Evolutionary conservation across 2,888 invertebrate genomes (phyloP), one percentile per base, ranked within the genome.

Genomic region (Chaetogeoica ovagalla): DNA sequence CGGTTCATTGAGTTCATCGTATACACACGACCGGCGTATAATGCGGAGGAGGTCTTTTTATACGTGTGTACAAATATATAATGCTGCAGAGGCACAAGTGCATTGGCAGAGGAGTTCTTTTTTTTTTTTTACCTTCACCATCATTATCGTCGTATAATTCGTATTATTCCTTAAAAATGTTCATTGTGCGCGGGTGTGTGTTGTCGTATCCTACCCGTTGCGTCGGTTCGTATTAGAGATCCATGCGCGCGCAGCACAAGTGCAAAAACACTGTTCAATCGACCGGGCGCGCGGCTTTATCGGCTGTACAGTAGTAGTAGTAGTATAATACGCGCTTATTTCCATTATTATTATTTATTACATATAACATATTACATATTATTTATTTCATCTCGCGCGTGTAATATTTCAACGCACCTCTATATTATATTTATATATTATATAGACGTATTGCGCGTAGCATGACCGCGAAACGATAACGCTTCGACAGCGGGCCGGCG

Each of bases 181-280:
- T 55, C 77, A 77, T 77, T 77, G 69, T 77, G 69, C 62, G 65
- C 62, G 65, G 52, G 59, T 48, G 62, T 19, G 74, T n/a, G n/a
- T 69, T 60, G 60, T 69, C 63, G 63, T 30, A 30, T 4, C 30
- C 4, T 79, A 39, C 79, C 71, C 63, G 37, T 79, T 71, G 79
- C 79, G 79, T 79, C 79, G 8, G 71, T 23, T 71, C 79, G 71
- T n/a, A 79, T 79, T 71, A 79, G 63, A 79, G 63, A 79, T 79
- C 52, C 79, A 30, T 30, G 30, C 30, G 30, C 30, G n/a, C 4
- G 30, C 30, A 30, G 30, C 30, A 57, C 79, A 79, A 79, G 79
- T 79, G 79, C 79, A 79, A 79, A 79, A 79, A 79, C 79, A 79
- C 79, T 79, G 79, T 79, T 79, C 79, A 79, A 79, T 79, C 79